phyloP scores from a whole-genome alignment of 2,113 vertebrate species.

The Stictonetta naevosa region DNA sequence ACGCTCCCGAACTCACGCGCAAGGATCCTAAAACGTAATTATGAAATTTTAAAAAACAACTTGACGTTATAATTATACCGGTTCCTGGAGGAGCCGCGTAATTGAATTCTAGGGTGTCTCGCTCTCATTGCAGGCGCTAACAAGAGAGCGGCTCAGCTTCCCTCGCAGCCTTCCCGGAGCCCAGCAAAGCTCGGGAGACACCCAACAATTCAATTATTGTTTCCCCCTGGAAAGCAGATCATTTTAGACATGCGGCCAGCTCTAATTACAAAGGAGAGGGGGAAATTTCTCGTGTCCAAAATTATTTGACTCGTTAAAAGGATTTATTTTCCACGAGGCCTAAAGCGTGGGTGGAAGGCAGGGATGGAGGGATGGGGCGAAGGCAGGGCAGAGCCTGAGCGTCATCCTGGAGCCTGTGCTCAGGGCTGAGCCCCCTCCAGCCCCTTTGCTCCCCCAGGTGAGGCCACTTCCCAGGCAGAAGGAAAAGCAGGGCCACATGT shows the following conservation, averaged over 20 bases:
- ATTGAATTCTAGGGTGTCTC: conserved; percentile 72
- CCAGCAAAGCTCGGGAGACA: conserved; percentile 63
- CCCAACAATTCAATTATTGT: conserved; percentile 72
- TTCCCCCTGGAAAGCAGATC: conserved; percentile 66
- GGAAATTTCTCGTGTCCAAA: conserved; percentile 48
- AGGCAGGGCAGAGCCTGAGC: background rate
- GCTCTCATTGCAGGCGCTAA: conserved; percentile 54
- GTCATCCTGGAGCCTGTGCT: fast-evolving
- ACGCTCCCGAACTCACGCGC: background rate
- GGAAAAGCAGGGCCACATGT: fast-evolving
- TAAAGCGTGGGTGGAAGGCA: background rate
- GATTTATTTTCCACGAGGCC: background rate
- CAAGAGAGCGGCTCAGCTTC: conserved; percentile 61
- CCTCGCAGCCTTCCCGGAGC: conserved; percentile 60
- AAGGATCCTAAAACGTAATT: conserved; percentile 68
- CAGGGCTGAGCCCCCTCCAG: fast-evolving
- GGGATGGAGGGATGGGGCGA: background rate
- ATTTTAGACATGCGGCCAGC: conserved; percentile 65
- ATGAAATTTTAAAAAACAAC: conserved; percentile 73
- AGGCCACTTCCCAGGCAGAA: background rate
- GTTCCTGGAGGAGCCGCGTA: conserved; percentile 52
- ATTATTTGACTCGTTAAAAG: conserved; percentile 58
- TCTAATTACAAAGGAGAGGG: conserved; percentile 65
- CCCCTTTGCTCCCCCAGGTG: background rate
- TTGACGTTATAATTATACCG: conserved; percentile 63